Base-by-base conservation (phyloP, 2,113 vertebrate species). In the Paramormyrops kingsleyae region DNA sequence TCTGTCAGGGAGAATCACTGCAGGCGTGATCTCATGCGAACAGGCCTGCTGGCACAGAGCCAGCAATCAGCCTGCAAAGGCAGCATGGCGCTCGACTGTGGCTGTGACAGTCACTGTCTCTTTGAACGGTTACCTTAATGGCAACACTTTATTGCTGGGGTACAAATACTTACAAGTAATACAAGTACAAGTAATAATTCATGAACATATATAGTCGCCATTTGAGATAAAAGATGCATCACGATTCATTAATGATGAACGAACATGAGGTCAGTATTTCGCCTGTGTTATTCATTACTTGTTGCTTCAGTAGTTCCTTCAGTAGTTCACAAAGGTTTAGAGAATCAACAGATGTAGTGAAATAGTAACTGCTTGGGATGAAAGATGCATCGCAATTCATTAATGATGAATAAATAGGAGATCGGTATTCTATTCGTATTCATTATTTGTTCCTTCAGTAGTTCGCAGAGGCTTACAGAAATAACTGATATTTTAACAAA, bases 1-100 rank as follows among this genome's bases (percentile, higher is more conserved):
- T 91, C 93, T 97, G 97, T 97, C 97, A 12, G 92, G 94, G 95
- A 92, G 85, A 90, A 95, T 98, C 94, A 97, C 56, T 1, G 56
- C 89, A 91, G 92, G 92, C 93, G 95, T 93, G 94, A 92, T 96
- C 94, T 87, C 94, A 93, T 90, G 39, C 91, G 90, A 91, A 90
- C 92, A 92, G 39, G 39, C 92, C 89, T 21, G 19, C n/a, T 27
- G 35, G 39, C 50, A 3, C 46, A 5, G 83, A 85, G 24, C 83
- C 85, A 53, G 27, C 84, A 35, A 12, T 31, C 12, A 35, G 13
- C 3, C 85, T 19, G 50, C 47, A 7, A 7, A 10, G 13, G 2
- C 49, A 19, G 50, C 50, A 53, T 13, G 27, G 10, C 6, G 24
- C 15, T 47, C 9, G 5, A 19, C 9, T 66, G 17, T 88, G 56